Evolutionary conservation across 2,797 vertebrate genomes (phyloP), one percentile per base, ranked within the genome.

Genomic region (Lacerta bilineata): DNA sequence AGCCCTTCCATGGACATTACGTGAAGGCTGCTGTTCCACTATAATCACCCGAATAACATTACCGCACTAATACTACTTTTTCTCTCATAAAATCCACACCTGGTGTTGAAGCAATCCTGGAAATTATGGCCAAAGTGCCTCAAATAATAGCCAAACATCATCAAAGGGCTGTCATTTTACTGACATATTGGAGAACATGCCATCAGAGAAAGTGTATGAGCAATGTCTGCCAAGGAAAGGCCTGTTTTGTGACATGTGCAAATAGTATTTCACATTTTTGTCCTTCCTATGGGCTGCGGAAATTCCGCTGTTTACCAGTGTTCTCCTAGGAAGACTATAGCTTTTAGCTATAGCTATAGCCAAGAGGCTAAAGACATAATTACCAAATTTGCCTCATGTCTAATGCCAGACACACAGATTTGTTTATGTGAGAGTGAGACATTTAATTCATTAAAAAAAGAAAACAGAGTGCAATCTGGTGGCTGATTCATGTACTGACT

Each of bases 321-420:
- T 0, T 76, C 89, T 91, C 64, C n/a, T n/a, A 0, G 29, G 61
- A 5, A 7, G 90, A 91, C 66, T 86, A 25, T 69, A 79, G 79
- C 36, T 1, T 39, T 39, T 39, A 39, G 39, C 39, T 39, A 39
- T 39, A 41, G 39, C 39, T 41, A 41, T 41, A 41, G 39, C 13
- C 46, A 80, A 20, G 43, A 71, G 46, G 20, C 8, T 55, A 78
- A 81, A 72, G 61, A 8, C 71, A 20, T 46, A 50, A 72, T 1
- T 86, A 74, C 2, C 87, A 66, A 78, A 0, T 0, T 72, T 74
- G 3, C 76, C 64, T 90, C 87, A 78, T 36, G 39, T 80, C 1
- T 71, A 1, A 46, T 55, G 33, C 17, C 36, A 91, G 93, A 69
- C 2, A 0, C 89, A 33, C 0, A n/a, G 8, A 50, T 69, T 83